phyloP scores from a whole-genome alignment of 2,113 vertebrate genomes.

The Zosterops lateralis region DNA sequence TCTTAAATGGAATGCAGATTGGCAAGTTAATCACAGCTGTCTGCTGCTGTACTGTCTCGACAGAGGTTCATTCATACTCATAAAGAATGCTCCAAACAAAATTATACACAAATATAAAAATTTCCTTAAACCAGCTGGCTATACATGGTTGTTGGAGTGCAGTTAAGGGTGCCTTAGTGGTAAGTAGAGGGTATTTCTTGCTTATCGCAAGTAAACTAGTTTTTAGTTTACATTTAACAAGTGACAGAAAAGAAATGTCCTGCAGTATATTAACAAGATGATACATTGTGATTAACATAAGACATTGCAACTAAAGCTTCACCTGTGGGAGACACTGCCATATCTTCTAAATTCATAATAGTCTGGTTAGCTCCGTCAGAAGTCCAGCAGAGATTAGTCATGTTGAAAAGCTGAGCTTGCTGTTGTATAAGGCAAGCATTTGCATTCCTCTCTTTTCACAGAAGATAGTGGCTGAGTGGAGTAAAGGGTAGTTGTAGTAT shows the following conservation, averaged over 20 bases:
- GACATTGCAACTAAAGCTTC: not conserved
- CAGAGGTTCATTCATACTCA: not conserved
- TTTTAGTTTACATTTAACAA: not conserved
- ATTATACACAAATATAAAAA: not conserved
- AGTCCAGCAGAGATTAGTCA: not conserved
- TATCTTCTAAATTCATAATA: not conserved
- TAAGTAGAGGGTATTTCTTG: not conserved
- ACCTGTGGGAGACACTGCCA: not conserved
- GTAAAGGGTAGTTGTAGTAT: not conserved
- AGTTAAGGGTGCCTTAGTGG: not conserved
- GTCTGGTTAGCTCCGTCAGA: not conserved
- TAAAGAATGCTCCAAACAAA: not conserved
- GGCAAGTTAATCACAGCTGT: not conserved
- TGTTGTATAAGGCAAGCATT: not conserved
- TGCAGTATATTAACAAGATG: not conserved
- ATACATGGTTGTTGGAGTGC: not conserved
- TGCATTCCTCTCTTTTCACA: not conserved
- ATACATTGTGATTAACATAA: not conserved
- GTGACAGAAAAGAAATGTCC: not conserved
- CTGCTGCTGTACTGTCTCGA: rapidly evolving
- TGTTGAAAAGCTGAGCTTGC: not conserved
- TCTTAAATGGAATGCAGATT: not conserved
- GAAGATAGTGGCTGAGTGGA: not conserved
- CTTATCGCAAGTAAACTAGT: not conserved
- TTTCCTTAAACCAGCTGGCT: not conserved